These are phyloP conservation scores for Drosophila lutescens DNA, from an alignment of 2,888 invertebrate species.

Conservation along the genomic window DNA sequence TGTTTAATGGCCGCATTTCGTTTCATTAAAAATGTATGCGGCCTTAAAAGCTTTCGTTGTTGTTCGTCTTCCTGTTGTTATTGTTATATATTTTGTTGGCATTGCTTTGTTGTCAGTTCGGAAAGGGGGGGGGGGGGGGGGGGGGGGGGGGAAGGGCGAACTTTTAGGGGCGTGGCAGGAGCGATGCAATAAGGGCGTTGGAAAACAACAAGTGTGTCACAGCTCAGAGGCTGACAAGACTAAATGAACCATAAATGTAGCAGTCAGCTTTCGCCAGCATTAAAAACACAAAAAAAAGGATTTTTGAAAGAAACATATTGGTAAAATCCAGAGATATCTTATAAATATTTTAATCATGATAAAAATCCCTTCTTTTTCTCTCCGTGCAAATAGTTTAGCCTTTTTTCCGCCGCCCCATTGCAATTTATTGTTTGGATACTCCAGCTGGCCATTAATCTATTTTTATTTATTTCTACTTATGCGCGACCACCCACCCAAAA, in stretches of 20 bases:
- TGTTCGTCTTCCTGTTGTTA: slow-evolving; percentile 37
- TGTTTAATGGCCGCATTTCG: slow-evolving; percentile 78
- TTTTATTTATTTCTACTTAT: slow-evolving; percentile 77
- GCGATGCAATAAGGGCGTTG: slow-evolving; percentile 4
- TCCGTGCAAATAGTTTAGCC: slow-evolving; percentile 37
- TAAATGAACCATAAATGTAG: slow-evolving; percentile 46
- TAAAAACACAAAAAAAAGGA: not conserved
- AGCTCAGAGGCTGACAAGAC: slow-evolving; percentile 34
- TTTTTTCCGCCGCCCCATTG: slow-evolving; percentile 41
- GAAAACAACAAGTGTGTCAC: slow-evolving; percentile 15
- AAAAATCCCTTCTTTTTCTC: not conserved
- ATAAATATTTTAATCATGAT: too few relatives aligned
- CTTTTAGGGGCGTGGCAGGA: not conserved
- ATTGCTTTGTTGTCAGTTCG: slow-evolving; percentile 24
- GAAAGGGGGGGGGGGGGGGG: not conserved
- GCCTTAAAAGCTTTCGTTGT: slow-evolving; percentile 77
- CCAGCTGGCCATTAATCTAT: slow-evolving; percentile 71
- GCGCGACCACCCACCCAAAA: slow-evolving; percentile 24
- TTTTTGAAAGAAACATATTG: too few relatives aligned
- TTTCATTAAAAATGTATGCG: slow-evolving; percentile 79
- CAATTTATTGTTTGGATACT: slow-evolving; percentile 67
- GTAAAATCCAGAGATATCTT: too few relatives aligned
- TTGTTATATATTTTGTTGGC: slow-evolving; percentile 38
- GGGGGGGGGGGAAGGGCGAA: not conserved
- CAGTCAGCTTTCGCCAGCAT: slow-evolving; percentile 15